phyloP scores from a whole-genome alignment of 2,888 invertebrate genomes.

The Nysson spinosus region DNA sequence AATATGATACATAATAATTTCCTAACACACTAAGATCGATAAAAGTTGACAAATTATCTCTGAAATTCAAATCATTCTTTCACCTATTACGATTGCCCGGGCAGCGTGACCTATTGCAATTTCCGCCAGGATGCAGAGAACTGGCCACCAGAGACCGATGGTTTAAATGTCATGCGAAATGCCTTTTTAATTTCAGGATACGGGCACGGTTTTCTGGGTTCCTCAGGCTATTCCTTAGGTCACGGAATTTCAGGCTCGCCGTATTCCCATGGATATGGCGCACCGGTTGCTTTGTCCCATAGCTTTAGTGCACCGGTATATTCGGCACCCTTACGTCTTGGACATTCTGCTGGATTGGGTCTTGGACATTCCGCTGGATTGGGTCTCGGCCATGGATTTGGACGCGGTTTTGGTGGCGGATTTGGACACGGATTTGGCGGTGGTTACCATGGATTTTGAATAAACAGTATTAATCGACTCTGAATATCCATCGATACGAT shows the following conservation, averaged over 20 bases:
- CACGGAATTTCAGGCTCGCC: slow-evolving; percentile 50
- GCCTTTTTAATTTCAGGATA: slow-evolving; percentile 25
- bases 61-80: too few species aligned
- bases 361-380: slow-evolving; percentile 8
- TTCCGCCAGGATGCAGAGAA: neutral
- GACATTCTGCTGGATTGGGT: slow-evolving; percentile 16
- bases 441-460: slow-evolving; percentile 18
- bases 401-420: slow-evolving; percentile 34
- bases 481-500: neutral
- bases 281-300: slow-evolving; percentile 49
- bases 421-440: neutral
- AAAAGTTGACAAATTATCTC: too few species aligned
- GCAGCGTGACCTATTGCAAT: neutral
- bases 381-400: slow-evolving; percentile 14
- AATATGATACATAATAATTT: too few species aligned
- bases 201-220: slow-evolving; percentile 35
- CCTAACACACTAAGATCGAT: too few species aligned
- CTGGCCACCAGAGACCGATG: too few species aligned
- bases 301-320: slow-evolving; percentile 52
- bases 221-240: slow-evolving; percentile 27
- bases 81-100: too few species aligned
- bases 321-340: slow-evolving; percentile 28
- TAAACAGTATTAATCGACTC: slow-evolving; percentile 3
- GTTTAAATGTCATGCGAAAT: slow-evolving; percentile 3
- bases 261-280: slow-evolving; percentile 34